Percentiles rank a stretch among this genome's conserved stretches.
Conservation (phyloP, 2,113 vertebrate species). For the Tyrannus savana region DNA sequence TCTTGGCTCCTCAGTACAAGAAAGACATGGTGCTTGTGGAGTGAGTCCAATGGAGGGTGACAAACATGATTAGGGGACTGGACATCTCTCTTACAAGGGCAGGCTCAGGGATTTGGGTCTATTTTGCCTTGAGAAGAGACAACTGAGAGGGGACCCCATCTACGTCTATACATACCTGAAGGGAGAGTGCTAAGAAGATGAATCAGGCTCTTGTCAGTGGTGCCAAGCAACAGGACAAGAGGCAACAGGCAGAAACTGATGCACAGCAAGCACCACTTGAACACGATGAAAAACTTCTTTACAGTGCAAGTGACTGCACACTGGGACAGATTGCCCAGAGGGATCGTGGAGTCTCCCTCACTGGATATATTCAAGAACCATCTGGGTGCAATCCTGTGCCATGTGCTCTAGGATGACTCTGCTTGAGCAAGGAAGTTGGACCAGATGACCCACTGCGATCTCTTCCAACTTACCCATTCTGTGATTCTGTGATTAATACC, state of each 20-base stretch:
- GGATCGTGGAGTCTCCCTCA: neutral
- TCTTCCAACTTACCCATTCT: neutral
- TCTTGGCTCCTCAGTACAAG: neutral
- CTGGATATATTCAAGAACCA: neutral
- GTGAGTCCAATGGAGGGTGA: neutral
- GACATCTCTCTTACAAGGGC: neutral
- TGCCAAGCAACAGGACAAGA: neutral
- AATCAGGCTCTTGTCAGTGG: neutral
- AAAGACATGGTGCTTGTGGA: neutral
- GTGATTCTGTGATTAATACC: neutral
- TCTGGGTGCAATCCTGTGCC: neutral
- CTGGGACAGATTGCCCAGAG: neutral
- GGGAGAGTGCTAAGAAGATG: neutral
- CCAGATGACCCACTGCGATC: neutral
- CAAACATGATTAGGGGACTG: neutral
- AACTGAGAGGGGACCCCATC: neutral
- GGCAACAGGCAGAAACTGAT: neutral
- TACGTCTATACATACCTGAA: neutral
- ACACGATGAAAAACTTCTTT: neutral
- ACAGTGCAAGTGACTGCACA: neutral
- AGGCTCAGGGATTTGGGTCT: neutral
- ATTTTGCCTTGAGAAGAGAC: neutral
- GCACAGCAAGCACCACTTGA: neutral
- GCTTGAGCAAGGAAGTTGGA: neutral
- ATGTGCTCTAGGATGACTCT: neutral